These are phyloP conservation scores for Drosophila affinis DNA, from an alignment of 2,888 invertebrate species.

Conservation along the genomic window DNA sequence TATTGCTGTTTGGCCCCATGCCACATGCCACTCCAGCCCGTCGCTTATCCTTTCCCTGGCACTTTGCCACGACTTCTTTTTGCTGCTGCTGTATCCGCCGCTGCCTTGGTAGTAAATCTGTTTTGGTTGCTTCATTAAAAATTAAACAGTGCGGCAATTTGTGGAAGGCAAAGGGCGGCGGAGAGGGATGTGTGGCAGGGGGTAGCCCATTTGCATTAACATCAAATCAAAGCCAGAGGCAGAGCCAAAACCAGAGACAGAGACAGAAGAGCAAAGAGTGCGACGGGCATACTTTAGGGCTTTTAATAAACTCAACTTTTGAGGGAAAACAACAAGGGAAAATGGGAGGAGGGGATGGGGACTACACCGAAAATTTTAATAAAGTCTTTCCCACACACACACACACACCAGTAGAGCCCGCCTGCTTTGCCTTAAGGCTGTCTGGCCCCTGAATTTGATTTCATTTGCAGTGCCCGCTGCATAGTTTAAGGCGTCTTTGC, in stretches of 20 bases:
- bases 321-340: constrained; percentile 19
- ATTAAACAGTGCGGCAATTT: constrained; percentile 60
- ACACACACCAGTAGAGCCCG: neutral
- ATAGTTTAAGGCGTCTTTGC: constrained; percentile 58
- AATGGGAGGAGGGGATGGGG: neutral
- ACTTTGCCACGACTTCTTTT: neutral
- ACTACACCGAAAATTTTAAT: constrained; percentile 48
- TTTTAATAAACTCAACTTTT: constrained; percentile 50
- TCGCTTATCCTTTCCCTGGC: neutral
- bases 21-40: neutral
- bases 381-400: constrained; percentile 24
- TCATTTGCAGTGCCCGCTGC: constrained; percentile 41
- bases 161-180: constrained; percentile 4
- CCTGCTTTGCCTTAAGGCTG: constrained; percentile 22
- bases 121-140: constrained; percentile 66
- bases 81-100: constrained; percentile 22
- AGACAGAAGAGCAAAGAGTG: constrained; percentile 6
- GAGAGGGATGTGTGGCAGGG: neutral
- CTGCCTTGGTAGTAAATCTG: constrained; percentile 59
- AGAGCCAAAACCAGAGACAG: neutral
- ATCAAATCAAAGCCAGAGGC: constrained; percentile 65
- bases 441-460: constrained; percentile 43
- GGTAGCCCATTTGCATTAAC: constrained; percentile 63
- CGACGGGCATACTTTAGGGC: constrained; percentile 35
- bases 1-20: constrained; percentile 9